Evolutionary conservation across 2,113 vertebrate genomes (phyloP), one percentile per base, ranked within the genome.

Genomic region (Serinus canaria): DNA sequence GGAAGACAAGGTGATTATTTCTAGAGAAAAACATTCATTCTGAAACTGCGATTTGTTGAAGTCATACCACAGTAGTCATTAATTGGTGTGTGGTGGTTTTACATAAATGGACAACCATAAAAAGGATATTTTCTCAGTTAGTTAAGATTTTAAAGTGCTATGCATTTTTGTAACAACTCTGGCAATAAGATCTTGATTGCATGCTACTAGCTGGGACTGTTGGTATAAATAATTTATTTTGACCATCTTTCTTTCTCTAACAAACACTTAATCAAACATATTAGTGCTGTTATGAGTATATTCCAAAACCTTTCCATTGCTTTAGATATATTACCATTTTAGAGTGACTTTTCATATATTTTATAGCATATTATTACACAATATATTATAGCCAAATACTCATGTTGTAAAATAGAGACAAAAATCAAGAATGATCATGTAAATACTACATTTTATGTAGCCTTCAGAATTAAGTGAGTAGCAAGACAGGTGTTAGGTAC

Each of bases 81-180:
- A 60, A 73, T 39, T 0, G 0, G 3, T 56, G 15, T 33, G 7
- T 46, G 10, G 13, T 67, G 14, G 44, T 56, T 93, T 86, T 43
- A 35, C 23, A 10, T 15, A 37, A 91, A 64, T 24, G 4, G 11
- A 30, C 33, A 86, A 21, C 17, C 39, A 12, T 27, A 50, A 83
- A 53, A 67, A 35, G 18, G 14, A 6, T 55, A 43, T 23, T 46
- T 69, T 60, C 23, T 68, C 5, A 4, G 30, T 50, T 53, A 50
- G 8, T 56, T 67, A 68, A 46, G 30, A 47, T 37, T 74, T 66
- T 81, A 13, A 87, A 81, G 15, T n/a, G 6, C 1, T 7, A 24
- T 64, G 24, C 37, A 47, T 69, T 74, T 89, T 87, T 78, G 2
- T 33, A 64, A 43, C 44, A 89, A 17, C 18, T 52, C 27, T 66